phyloP scores from a whole-genome alignment of 2,113 vertebrate genomes.

The Atlantisia rogersi region DNA sequence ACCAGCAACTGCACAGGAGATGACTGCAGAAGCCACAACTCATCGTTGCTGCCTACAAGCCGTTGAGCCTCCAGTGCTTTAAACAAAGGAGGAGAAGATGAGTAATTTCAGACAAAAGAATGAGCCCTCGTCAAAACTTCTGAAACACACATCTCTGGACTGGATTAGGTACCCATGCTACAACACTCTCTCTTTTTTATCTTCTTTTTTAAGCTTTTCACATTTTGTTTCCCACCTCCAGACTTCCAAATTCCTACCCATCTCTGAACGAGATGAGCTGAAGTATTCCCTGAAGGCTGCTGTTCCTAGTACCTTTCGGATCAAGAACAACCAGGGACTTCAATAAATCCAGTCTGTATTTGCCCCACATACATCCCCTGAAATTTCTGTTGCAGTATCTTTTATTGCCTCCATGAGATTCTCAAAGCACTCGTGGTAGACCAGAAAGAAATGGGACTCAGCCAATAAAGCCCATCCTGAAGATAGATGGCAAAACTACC shows the following conservation, averaged over 20 bases:
- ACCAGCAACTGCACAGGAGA: background rate
- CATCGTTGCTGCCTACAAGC: background rate
- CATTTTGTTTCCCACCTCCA: background rate
- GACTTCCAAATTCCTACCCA: background rate
- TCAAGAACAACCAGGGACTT: background rate
- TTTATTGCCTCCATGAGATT: background rate
- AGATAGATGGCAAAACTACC: background rate
- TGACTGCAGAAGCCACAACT: background rate
- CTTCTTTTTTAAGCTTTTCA: background rate
- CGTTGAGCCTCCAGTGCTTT: background rate
- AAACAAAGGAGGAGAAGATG: constrained; percentile 29
- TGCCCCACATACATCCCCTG: fast-evolving
- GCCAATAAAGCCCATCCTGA: background rate
- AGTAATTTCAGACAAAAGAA: constrained; percentile 52
- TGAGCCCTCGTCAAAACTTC: constrained; percentile 5
- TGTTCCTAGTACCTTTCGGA: background rate
- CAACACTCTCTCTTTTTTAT: background rate
- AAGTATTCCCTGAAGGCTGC: constrained; percentile 18
- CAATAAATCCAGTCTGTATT: background rate
- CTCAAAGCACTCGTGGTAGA: background rate
- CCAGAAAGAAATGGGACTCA: background rate
- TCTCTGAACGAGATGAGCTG: background rate
- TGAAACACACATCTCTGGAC: background rate
- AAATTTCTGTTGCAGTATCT: background rate
- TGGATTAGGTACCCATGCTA: background rate